Base-by-base conservation (phyloP, 2,888 invertebrate species). In the Ferdinandea cuprea region DNA sequence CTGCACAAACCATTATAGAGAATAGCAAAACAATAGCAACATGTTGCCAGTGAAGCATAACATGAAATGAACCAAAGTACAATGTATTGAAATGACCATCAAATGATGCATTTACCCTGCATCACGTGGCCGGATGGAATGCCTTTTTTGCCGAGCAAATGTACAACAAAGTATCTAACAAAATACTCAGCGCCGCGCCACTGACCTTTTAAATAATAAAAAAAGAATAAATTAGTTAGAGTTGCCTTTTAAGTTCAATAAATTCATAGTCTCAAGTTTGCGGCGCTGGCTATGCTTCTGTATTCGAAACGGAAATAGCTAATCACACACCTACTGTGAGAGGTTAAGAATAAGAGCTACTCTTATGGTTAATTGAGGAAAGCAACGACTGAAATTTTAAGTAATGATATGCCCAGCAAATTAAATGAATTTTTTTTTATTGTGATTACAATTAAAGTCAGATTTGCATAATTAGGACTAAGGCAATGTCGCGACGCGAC, bases 181-280 rank as follows among this genome's bases (percentile, higher is more conserved):
- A 44, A 48, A 52, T 9, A n/a, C 13, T 32, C 44, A 42, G 68
- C 76, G 68, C 68, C 76, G 68, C 76, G 68, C 68, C 76, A 76
- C 59, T 76, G 76, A 76, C 76, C 68, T 76, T 76, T 54, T 76
- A 35, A 59, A 59, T 68, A 25, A 2, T 25, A 2, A 5, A 3
- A 54, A 40, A 28, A 35, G 35, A 35, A 54, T 59, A 40, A 71
- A 42, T 72, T 72, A 72, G 44, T 52, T 48, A 61, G 61, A 13
- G 50, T 72, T 71, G 13, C 21, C 37, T 37, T 59, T 71, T 50
- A 40, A 44, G 52, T 72, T 61, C 61, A 72, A 72, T 52, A 35
- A 25, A 61, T 42, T 72, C 61, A 17, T 40, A 54, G 9, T 58
- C 58, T 40, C 54, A 19, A 17, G 4, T 19, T 9, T 35, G 9